A percentile compares a stretch with the other conserved stretches of the same genome.
Conservation (phyloP, 2,113 vertebrate species). For the Campylomormyrus tamandua region DNA sequence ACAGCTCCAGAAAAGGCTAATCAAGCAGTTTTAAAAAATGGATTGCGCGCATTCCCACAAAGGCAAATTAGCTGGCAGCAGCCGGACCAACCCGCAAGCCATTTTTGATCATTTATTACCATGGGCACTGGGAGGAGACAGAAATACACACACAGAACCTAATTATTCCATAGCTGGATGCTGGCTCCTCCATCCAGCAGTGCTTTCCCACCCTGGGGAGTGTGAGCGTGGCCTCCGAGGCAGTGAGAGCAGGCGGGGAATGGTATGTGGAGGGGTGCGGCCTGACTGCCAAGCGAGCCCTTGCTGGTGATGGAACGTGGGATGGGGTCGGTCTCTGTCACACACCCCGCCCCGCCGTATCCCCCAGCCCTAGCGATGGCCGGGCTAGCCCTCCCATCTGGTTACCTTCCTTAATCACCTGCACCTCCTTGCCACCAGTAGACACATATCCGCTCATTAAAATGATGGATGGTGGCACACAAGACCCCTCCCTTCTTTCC, state of each 20-base stretch:
- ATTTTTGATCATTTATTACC: slow-evolving; percentile 27
- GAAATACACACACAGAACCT: slow-evolving; percentile 1
- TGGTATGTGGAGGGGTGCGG: background rate
- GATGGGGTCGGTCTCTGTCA: background rate
- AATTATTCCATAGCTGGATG: background rate
- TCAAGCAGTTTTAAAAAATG: slow-evolving; percentile 49
- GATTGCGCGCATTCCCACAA: slow-evolving; percentile 49
- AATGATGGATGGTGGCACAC: slow-evolving; percentile 73
- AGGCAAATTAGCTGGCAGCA: slow-evolving; percentile 44
- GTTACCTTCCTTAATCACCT: slow-evolving; percentile 73
- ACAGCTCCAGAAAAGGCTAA: slow-evolving; percentile 55
- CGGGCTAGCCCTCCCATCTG: slow-evolving; percentile 53
- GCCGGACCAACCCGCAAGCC: slow-evolving; percentile 26
- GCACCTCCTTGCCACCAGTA: slow-evolving; percentile 64
- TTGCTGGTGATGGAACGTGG: slow-evolving; percentile 12
- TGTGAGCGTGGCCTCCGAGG: background rate
- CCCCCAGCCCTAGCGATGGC: slow-evolving; percentile 35
- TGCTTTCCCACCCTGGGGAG: background rate
- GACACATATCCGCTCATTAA: slow-evolving; percentile 75
- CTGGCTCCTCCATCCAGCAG: background rate
- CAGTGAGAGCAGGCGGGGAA: background rate
- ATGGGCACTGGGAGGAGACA: background rate
- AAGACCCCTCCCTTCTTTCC: slow-evolving; percentile 44
- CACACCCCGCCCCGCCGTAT: slow-evolving; percentile 38
- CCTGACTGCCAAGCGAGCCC: background rate